Evolutionary conservation across 2,888 invertebrate genomes (phyloP).

Genomic region (Piscicola geometra): DNA sequence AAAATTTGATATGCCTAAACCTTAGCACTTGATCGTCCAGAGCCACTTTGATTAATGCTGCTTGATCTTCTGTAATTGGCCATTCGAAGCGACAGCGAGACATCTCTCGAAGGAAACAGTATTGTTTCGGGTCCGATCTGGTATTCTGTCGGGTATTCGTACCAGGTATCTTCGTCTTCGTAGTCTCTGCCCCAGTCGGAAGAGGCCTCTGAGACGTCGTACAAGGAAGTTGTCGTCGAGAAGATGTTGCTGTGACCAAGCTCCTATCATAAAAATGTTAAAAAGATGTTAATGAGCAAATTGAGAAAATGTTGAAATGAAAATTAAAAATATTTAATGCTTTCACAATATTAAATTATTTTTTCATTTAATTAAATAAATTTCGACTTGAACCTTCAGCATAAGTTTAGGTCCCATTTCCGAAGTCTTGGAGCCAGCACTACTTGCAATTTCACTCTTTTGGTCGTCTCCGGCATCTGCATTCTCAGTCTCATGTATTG

Average conservation of each 20-base stretch:
- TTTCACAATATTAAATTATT: background rate
- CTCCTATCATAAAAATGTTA: constrained; percentile 36
- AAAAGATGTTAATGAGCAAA: constrained; percentile 3
- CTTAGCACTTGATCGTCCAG: background rate
- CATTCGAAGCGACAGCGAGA: constrained; percentile 40
- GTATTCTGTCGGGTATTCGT: constrained; percentile 66
- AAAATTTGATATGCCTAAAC: background rate
- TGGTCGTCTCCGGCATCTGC: constrained; percentile 26
- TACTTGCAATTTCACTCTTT: constrained; percentile 26
- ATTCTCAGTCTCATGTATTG: constrained; percentile 12
- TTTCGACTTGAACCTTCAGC: constrained; percentile 14
- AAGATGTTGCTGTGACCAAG: constrained; percentile 40
- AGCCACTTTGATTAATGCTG: constrained; percentile 8
- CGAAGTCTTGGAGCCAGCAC: constrained; percentile 28
- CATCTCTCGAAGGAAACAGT: constrained; percentile 66
- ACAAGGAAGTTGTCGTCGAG: constrained; percentile 39
- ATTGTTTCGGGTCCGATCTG: constrained; percentile 93
- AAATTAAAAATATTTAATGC: background rate
- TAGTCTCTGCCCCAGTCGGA: constrained; percentile 48
- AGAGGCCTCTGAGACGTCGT: constrained; percentile 40
- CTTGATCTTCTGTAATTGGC: constrained; percentile 40
- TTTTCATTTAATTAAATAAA: background rate
- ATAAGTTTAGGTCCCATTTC: constrained; percentile 32
- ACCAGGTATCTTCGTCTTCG: constrained; percentile 54
- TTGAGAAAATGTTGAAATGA: background rate